phyloP scores from a whole-genome alignment of 2,888 invertebrate genomes.

The Leptothorax acervorum region DNA sequence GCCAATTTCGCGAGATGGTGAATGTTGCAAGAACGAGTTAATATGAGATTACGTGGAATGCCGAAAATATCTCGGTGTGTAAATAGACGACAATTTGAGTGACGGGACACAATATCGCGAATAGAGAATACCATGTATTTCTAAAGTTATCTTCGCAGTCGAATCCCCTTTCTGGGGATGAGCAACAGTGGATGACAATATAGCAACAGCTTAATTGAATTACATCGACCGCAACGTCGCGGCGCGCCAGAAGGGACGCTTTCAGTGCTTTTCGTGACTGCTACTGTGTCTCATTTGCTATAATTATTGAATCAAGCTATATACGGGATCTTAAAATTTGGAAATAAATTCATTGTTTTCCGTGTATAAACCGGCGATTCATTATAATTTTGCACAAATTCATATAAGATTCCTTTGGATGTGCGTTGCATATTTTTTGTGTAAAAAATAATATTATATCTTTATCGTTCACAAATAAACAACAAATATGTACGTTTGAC shows the following conservation, averaged over 20 bases:
- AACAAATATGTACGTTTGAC: conserved; percentile 44
- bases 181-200: conserved; percentile 56
- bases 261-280: conserved; percentile 64
- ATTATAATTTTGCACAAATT: background rate
- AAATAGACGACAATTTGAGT: background rate
- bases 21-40: background rate
- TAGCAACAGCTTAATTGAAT: conserved; percentile 72
- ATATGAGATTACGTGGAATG: background rate
- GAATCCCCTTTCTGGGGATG: conserved; percentile 8
- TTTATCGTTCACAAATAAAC: background rate
- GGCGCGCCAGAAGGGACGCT: conserved; percentile 59
- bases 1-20: background rate
- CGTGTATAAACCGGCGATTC: background rate
- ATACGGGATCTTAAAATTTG: background rate
- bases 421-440: background rate
- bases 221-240: conserved; percentile 65
- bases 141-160: conserved; percentile 38
- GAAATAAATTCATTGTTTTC: background rate
- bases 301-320: conserved; percentile 65
- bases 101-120: background rate
- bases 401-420: background rate
- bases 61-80: background rate
- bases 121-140: conserved; percentile 11
- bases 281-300: conserved; percentile 60
- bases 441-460: background rate